phyloP scores from a whole-genome alignment of 2,888 invertebrate genomes.

The Pterostichus madidus region DNA sequence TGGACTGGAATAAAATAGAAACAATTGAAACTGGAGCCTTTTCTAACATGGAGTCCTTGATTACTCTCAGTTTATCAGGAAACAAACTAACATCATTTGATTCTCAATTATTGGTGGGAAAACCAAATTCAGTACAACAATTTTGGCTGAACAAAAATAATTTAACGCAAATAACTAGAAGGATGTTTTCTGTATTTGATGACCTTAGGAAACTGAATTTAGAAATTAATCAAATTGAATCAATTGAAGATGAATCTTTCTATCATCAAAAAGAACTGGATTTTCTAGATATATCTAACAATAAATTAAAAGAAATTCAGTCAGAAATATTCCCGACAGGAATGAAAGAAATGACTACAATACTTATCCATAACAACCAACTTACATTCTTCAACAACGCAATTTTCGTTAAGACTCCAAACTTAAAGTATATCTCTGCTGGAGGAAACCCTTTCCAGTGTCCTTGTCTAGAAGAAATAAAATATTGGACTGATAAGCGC shows the following conservation, averaged over 20 bases:
- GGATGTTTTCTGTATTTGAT: neutral
- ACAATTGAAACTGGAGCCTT: conserved; percentile 30
- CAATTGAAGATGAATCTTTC: conserved; percentile 14
- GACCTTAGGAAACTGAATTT: conserved; percentile 1
- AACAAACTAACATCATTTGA: conserved; percentile 23
- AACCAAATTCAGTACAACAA: neutral
- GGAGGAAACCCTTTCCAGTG: conserved; percentile 85
- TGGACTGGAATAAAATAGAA: conserved; percentile 26
- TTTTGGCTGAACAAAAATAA: conserved; percentile 32
- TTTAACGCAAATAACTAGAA: conserved; percentile 1
- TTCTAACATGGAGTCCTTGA: conserved; percentile 9
- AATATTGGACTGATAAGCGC: conserved; percentile 30
- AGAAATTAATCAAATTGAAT: conserved; percentile 21
- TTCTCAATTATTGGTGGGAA: conserved; percentile 1
- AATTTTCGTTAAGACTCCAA: conserved; percentile 76
- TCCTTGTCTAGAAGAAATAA: conserved; percentile 62
- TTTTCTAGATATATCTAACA: conserved; percentile 37
- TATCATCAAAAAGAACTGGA: neutral
- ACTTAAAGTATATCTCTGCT: conserved; percentile 79
- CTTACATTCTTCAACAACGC: conserved; percentile 71
- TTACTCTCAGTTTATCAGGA: conserved; percentile 8
- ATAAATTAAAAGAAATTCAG: conserved; percentile 27
- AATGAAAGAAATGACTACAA: neutral
- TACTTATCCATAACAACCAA: conserved; percentile 49
- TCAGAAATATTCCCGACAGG: conserved; percentile 48